Base-by-base conservation (phyloP, 2,797 vertebrate species). In the Parauchenoglanis ngamensis region DNA sequence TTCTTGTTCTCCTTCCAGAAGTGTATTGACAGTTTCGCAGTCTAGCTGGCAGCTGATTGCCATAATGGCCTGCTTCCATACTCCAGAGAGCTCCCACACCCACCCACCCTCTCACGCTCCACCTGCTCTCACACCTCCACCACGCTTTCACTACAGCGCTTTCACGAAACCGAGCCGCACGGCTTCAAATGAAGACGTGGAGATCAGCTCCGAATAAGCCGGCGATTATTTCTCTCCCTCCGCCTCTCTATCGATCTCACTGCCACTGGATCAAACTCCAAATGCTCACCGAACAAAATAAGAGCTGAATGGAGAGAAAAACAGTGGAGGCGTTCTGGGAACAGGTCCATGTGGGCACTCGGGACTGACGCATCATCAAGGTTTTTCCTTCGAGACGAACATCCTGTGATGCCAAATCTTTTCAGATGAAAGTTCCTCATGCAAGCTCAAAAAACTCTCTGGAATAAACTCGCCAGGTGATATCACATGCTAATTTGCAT, bases 231-330 rank as follows among this genome's bases (percentile, higher is more conserved):
- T 13, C 15, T 1, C 56, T 59, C 56, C 76, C 54, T 79, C 28
- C 8, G 10, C 28, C 54, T 5, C 54, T 35, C 23, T 79, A 79
- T 79, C 23, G 76, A 79, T 59, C 77, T 59, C 77, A 40, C 19
- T 59, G 56, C 54, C 59, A 40, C 31, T 59, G 56, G 11, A 59
- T 59, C 56, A 13, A 40, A 59, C 56, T 23, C 12, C 12, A 59
- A 79, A 28, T 79, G 77, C 56, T 79, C 59, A 79, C 77, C 40
- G 77, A 79, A 61, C 31, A 44, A 59, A 79, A 59, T 56, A n/a
- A 31, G 75, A 77, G 75, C 75, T 31, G 15, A 54, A 77, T 75
- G 17, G 72, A 17, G 15, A 17, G 4, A 10, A 10, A 7, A 19
- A 78, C 40, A 13, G 31, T 61, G 56, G 10, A 79, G 54, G 31